Evolutionary conservation across 2,888 invertebrate genomes (phyloP).

Genomic region (Acleris laterana): DNA sequence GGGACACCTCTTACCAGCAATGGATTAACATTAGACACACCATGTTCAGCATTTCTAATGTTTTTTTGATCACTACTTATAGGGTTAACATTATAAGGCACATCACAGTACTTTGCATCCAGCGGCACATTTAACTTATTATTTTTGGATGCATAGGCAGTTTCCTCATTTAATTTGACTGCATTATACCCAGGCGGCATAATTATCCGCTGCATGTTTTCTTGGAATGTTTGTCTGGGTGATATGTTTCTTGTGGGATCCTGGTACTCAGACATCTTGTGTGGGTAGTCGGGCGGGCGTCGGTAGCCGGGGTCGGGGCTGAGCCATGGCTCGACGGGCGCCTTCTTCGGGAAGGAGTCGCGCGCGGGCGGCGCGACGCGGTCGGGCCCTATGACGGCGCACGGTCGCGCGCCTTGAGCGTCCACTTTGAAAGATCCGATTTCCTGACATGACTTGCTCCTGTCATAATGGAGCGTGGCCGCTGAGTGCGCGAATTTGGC

Average conservation of each 20-base stretch:
- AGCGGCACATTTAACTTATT: conserved; percentile 62
- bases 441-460: conserved; percentile 71
- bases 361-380: conserved; percentile 65
- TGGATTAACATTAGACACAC: conserved; percentile 64
- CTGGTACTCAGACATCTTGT: conserved; percentile 62
- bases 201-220: conserved; percentile 80
- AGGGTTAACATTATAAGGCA: conserved; percentile 76
- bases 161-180: conserved; percentile 64
- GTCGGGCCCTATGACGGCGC: conserved; percentile 81
- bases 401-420: conserved; percentile 68
- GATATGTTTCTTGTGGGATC: conserved; percentile 78
- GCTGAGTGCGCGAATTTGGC: conserved; percentile 65
- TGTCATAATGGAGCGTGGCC: conserved; percentile 60
- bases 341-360: conserved; percentile 67
- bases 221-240: conserved; percentile 82
- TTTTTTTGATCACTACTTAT: conserved; percentile 70
- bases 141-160: conserved; percentile 60
- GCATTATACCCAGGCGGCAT: conserved; percentile 72
- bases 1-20: conserved; percentile 55
- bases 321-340: conserved; percentile 65
- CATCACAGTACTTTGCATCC: conserved; percentile 78
- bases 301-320: conserved; percentile 61
- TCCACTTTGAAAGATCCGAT: conserved; percentile 74
- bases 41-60: conserved; percentile 64
- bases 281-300: conserved; percentile 69